A percentile compares a stretch with the other conserved stretches of the same genome.
Conservation (phyloP, 2,888 invertebrate species). For the Plebejus anna region DNA sequence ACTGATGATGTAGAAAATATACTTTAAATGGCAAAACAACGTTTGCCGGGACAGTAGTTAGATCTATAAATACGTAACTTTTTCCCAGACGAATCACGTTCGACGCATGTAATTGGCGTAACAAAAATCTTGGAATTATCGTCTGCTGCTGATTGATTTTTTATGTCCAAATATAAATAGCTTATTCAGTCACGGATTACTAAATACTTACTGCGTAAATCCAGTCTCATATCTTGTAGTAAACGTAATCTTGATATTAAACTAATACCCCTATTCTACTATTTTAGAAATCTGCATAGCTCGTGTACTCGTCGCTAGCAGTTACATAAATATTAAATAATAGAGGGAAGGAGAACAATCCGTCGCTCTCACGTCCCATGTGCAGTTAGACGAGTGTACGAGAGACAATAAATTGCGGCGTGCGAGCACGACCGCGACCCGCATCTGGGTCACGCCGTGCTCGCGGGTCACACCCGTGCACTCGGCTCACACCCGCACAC, state of each 20-base stretch:
- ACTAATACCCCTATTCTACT: neutral
- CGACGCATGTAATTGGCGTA: neutral
- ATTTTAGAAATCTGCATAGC: neutral
- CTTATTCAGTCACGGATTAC: too few species aligned
- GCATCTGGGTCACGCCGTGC: conserved; percentile 57
- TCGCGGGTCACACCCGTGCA: conserved; percentile 40
- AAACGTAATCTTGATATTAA: neutral
- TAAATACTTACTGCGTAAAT: too few species aligned
- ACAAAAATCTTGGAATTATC: neutral
- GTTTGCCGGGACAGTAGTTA: neutral
- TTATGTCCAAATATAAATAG: neutral
- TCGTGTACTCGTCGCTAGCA: neutral
- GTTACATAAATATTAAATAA: conserved; percentile 19
- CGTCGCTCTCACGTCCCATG: conserved; percentile 30
- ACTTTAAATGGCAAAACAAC: too few species aligned
- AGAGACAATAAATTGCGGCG: conserved; percentile 66
- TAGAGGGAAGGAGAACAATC: conserved; percentile 25
- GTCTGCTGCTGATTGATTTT: neutral
- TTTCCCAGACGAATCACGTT: neutral
- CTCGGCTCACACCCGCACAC: conserved; percentile 41
- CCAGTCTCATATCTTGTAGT: too few species aligned
- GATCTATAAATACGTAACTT: neutral
- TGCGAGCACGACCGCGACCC: conserved; percentile 50
- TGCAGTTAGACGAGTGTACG: conserved; percentile 45
- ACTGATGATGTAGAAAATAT: too few species aligned